Base-by-base conservation (phyloP, 2,888 invertebrate species). In the Eulithis testata region DNA sequence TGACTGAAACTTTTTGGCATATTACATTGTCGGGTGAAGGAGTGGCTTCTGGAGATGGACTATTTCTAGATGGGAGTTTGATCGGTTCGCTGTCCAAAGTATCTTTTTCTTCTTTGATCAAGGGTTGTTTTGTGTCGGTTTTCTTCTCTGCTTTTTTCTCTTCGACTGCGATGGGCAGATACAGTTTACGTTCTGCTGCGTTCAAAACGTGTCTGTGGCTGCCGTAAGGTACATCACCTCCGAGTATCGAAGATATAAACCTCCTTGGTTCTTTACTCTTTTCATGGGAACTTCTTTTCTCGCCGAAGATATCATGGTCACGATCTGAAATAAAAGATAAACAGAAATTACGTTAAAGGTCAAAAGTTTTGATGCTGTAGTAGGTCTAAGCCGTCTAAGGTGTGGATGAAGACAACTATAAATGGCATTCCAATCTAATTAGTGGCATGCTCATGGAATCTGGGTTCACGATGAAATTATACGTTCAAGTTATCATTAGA, bases 181-280 rank as follows among this genome's bases (percentile, higher is more conserved):
- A 97, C 79, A 96, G 96, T 89, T 97, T 97, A 71, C 96, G 94
- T 87, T 97, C 97, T 21, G 97, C 97, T 79, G 96, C 95, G 54
- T 97, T 97, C n/a, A 96, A 91, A 3, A 97, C 96, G 82, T 96
- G 96, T 53, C 95, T 93, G 69, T 92, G 93, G 76, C 96, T 96
- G n/a, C 96, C 96, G 76, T 97, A 97, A 4, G 97, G 97, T 51
- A 96, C 94, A 78, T 96, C 96, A 21, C 97, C 97, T 37, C 97
- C 97, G 40, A 97, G 94, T 77, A 97, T 96, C 21, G 97, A 97
- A 27, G 97, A 97, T 70, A 96, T 96, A 81, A 97, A 97, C 72
- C 96, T 94, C 78, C 94, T 86, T 53, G 93, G 94, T 87, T 94
- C 94, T 83, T 91, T 91, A 45, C 84, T 84, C 74, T 88, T 85